These are phyloP conservation scores for Coranthus polyacanthus DNA, from an alignment of 2,797 vertebrate genomes.

Conservation along the genomic window DNA sequence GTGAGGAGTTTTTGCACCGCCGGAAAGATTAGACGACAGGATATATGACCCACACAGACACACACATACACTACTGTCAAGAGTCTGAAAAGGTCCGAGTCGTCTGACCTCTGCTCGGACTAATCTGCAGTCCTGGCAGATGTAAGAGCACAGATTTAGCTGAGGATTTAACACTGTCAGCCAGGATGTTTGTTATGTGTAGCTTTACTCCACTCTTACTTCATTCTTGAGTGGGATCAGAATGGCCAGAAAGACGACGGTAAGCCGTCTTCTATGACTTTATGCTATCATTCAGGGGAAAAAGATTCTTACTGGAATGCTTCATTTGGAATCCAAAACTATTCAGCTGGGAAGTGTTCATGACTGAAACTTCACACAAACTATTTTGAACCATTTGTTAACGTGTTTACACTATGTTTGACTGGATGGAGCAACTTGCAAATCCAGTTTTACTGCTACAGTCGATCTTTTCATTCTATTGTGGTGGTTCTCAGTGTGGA, in stretches of 20 bases:
- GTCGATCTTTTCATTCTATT: too few relatives aligned
- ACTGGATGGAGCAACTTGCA: too few relatives aligned
- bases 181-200: slow-evolving; percentile 30
- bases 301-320: too few relatives aligned
- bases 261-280: slow-evolving; percentile 59
- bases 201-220: slow-evolving; percentile 29
- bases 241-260: slow-evolving; percentile 87
- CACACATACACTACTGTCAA: background rate
- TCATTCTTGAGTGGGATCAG: slow-evolving; percentile 43
- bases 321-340: too few relatives aligned
- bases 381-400: too few relatives aligned
- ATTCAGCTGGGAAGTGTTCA: too few relatives aligned
- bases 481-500: too few relatives aligned
- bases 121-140: slow-evolving; percentile 78
- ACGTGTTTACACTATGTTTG: too few relatives aligned
- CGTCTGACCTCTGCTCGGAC: slow-evolving; percentile 55
- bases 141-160: slow-evolving; percentile 76
- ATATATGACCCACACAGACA: background rate
- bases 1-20: background rate
- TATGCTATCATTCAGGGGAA: too few relatives aligned
- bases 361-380: too few relatives aligned
- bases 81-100: slow-evolving; percentile 30
- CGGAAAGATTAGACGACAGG: slow-evolving; percentile 12
- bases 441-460: too few relatives aligned
- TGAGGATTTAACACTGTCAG: slow-evolving; percentile 67